Evolutionary conservation across 2,888 invertebrate genomes (phyloP).

Genomic region (Stegophylla sp.): DNA sequence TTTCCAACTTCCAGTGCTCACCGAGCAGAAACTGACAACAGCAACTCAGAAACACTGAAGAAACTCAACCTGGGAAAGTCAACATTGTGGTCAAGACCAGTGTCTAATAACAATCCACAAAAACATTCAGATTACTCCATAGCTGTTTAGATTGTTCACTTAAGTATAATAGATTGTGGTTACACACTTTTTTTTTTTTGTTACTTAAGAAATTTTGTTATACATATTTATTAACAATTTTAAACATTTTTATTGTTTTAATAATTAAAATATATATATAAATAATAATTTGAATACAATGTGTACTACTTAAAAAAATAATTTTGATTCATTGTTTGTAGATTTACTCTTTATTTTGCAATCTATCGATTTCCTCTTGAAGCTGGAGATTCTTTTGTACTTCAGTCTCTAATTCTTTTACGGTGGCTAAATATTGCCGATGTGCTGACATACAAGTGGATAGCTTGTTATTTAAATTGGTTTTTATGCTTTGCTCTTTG

Average conservation of each 20-base stretch:
- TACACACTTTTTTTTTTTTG: slow-evolving; percentile 35
- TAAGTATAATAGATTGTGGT: slow-evolving; percentile 33
- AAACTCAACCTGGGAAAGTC: slow-evolving; percentile 76
- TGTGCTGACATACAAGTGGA: slow-evolving; percentile 71
- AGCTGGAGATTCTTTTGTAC: slow-evolving; percentile 69
- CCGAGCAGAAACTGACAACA: slow-evolving; percentile 76
- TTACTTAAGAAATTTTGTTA: slow-evolving; percentile 42
- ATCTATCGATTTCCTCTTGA: slow-evolving; percentile 43
- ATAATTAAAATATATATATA: slow-evolving; percentile 26
- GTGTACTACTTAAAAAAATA: slow-evolving; percentile 12
- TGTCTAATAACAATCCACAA: slow-evolving; percentile 64
- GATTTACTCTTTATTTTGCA: slow-evolving; percentile 5
- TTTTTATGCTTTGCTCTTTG: slow-evolving; percentile 71
- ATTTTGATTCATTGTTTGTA: background rate
- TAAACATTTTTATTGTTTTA: slow-evolving; percentile 51
- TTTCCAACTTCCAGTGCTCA: slow-evolving; percentile 68
- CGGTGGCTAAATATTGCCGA: slow-evolving; percentile 77
- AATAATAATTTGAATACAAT: slow-evolving; percentile 37
- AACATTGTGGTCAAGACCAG: slow-evolving; percentile 72
- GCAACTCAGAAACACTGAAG: slow-evolving; percentile 70
- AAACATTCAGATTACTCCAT: slow-evolving; percentile 78
- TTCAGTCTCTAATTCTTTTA: slow-evolving; percentile 78
- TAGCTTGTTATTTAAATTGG: slow-evolving; percentile 73
- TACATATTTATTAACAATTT: slow-evolving; percentile 48
- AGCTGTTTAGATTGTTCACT: slow-evolving; percentile 69